These are phyloP conservation scores for Stegophylla sp. DNA, from an alignment of 2,888 invertebrate genomes.

Conservation along the genomic window DNA sequence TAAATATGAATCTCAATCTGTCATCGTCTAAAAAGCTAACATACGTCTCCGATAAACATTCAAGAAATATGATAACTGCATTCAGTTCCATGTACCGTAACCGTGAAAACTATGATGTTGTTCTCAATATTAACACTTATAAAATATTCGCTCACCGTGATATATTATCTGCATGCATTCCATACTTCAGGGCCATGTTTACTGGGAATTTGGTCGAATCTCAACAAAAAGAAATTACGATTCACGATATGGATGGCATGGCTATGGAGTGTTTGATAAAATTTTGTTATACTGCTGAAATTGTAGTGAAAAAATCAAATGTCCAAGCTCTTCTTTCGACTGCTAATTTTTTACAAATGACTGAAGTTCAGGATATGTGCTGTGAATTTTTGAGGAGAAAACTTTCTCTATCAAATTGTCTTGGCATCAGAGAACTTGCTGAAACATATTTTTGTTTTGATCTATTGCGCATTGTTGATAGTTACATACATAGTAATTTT, in stretches of 20 bases:
- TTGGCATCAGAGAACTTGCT: conserved; percentile 97
- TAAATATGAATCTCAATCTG: conserved; percentile 65
- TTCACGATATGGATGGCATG: conserved; percentile 94
- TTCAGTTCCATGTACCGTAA: conserved; percentile 88
- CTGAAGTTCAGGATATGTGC: conserved; percentile 97
- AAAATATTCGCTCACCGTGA: conserved; percentile 94
- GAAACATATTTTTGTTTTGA: conserved; percentile 98
- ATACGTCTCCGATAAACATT: conserved; percentile 93
- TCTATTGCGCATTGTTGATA: conserved; percentile 92
- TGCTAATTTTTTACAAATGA: conserved; percentile 91
- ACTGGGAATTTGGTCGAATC: conserved; percentile 97
- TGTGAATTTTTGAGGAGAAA: conserved; percentile 98
- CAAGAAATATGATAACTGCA: conserved; percentile 88
- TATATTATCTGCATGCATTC: conserved; percentile 93
- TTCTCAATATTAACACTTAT: conserved; percentile 90
- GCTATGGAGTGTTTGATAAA: conserved; percentile 97
- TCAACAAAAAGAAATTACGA: conserved; percentile 97
- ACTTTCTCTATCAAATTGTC: conserved; percentile 96
- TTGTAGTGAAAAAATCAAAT: conserved; percentile 96
- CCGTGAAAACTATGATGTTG: conserved; percentile 94
- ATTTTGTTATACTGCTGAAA: conserved; percentile 98
- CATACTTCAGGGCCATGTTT: conserved; percentile 97
- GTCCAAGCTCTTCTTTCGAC: conserved; percentile 97
- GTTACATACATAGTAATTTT: conserved; percentile 98
- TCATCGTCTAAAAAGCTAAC: conserved; percentile 86